A percentile compares a stretch with the other conserved stretches of the same genome.
These are phyloP conservation scores for Nycticryphes semicollaris DNA, from an alignment of 2,113 vertebrate species.

Conservation along the genomic window DNA sequence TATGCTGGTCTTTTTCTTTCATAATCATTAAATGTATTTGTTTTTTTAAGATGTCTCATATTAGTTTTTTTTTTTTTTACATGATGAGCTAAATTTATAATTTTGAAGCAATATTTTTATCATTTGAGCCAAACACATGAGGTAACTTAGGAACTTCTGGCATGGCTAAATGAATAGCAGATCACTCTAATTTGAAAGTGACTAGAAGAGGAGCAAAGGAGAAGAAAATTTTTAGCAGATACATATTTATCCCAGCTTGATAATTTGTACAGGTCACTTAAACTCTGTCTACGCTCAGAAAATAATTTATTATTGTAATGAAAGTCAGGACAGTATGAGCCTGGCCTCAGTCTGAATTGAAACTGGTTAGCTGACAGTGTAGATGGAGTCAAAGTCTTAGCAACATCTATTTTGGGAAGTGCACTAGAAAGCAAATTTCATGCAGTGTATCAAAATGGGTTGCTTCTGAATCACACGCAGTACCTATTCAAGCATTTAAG, in stretches of 20 bases:
- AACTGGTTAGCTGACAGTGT: neutral
- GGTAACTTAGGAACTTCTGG: neutral
- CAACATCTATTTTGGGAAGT: neutral
- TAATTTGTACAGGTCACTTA: neutral
- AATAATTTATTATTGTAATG: neutral
- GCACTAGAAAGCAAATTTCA: neutral
- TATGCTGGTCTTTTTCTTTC: neutral
- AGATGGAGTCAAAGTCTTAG: neutral
- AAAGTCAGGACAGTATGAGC: neutral
- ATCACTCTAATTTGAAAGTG: neutral
- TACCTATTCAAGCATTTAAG: neutral
- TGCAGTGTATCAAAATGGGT: neutral
- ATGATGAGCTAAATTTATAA: neutral
- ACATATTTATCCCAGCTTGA: neutral
- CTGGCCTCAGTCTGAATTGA: neutral
- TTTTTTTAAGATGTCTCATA: neutral
- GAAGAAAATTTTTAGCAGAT: slow-evolving; percentile 1
- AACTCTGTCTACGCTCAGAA: neutral
- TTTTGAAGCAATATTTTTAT: neutral
- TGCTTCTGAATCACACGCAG: neutral
- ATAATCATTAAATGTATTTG: neutral
- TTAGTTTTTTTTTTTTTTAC: neutral
- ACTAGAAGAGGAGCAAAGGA: neutral
- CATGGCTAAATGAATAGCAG: neutral
- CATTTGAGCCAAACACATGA: neutral